phyloP scores from a whole-genome alignment of 1,140 invertebrate species.

The Venturia canescens region DNA sequence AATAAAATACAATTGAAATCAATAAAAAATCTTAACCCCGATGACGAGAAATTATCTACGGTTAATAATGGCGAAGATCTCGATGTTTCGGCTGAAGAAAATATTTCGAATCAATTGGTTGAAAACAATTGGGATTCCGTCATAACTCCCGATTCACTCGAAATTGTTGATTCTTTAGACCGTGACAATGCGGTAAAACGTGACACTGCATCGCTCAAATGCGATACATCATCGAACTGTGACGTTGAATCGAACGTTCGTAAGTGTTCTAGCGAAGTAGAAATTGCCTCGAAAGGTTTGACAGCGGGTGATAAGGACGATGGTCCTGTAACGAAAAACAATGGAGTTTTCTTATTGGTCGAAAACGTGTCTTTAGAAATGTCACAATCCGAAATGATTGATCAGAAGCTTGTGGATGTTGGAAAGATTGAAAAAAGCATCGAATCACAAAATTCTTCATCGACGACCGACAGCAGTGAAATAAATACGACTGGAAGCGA shows the following conservation, averaged over 20 bases:
- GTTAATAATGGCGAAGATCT: slow-evolving; percentile 45
- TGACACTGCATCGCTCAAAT: not conserved
- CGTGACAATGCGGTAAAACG: slow-evolving; percentile 31
- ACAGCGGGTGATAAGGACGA: not conserved
- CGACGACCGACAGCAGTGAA: slow-evolving; percentile 64
- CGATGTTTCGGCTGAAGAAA: slow-evolving; percentile 31
- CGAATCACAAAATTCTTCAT: slow-evolving; percentile 19
- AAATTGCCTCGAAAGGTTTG: not conserved
- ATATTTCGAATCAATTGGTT: not conserved
- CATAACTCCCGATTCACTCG: slow-evolving; percentile 72
- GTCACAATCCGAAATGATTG: not conserved
- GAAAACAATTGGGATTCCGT: slow-evolving; percentile 57
- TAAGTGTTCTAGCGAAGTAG: not conserved
- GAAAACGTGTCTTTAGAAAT: not conserved
- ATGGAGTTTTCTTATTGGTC: not conserved
- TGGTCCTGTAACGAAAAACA: not conserved
- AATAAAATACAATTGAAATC: slow-evolving; percentile 70
- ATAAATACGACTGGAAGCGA: slow-evolving; percentile 68
- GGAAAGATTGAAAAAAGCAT: not conserved
- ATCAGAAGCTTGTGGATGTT: not conserved
- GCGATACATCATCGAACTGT: not conserved
- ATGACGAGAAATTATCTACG: not conserved
- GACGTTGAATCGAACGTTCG: not conserved
- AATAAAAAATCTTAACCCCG: slow-evolving; percentile 69
- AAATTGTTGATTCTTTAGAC: slow-evolving; percentile 51